phyloP scores from a whole-genome alignment of 2,113 vertebrate genomes.

The Tragelaphus scriptus region DNA sequence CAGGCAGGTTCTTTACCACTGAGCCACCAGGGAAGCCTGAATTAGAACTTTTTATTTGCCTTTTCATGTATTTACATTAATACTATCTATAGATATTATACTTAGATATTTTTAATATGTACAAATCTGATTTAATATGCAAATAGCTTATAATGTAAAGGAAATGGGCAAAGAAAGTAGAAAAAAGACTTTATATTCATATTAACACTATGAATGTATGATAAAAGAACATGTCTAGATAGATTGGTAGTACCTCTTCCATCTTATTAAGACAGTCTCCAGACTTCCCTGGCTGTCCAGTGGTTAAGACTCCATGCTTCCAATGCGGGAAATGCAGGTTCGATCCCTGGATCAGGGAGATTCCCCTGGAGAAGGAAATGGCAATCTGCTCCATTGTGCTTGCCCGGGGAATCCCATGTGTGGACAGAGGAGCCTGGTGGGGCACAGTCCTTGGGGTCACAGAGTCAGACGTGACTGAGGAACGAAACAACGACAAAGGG shows the following conservation, averaged over 20 bases:
- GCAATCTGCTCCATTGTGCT: background rate
- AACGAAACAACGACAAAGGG: background rate
- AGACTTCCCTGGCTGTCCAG: background rate
- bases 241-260: background rate
- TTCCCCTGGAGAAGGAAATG: background rate
- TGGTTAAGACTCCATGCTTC: background rate
- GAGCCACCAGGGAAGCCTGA: background rate
- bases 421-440: background rate
- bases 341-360: background rate
- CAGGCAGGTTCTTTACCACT: background rate
- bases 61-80: background rate
- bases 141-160: conserved; percentile 12
- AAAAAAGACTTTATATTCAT: background rate
- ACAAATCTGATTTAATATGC: background rate
- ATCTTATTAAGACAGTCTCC: background rate
- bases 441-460: background rate
- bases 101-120: background rate
- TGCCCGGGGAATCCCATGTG: background rate
- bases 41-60: background rate
- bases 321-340: background rate
- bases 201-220: background rate
- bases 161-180: conserved; percentile 23
- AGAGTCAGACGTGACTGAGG: background rate
- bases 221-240: conserved; percentile 7
- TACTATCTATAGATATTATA: conserved; percentile 5